Evolutionary conservation across 2,113 vertebrate species (phyloP), one percentile per base, ranked within the genome.

Genomic region (Carassius carassius): DNA sequence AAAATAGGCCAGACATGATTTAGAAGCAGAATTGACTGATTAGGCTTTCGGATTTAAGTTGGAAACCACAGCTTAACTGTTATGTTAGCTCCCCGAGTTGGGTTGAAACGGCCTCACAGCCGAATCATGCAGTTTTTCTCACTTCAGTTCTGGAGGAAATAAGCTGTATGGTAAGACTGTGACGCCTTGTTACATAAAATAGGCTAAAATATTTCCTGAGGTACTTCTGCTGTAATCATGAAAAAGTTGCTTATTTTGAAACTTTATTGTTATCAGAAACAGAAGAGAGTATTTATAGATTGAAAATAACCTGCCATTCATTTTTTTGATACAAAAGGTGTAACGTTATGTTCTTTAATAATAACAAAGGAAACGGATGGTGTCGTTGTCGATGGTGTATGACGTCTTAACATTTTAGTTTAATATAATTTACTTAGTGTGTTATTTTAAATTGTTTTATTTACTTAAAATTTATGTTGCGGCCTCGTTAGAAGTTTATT

Each of bases 131-230:
- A 6, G 25, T 19, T 32, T 47, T 41, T 47, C 16, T 44, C 14
- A 65, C 60, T 80, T 80, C 78, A 11, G 37, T 29, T 29, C 44
- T 29, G 58, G 23, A 69, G 79, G 63, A 70, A 81, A 54, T 54
- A 47, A 29, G 3, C 25, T 51, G n/a, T 69, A 25, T 81, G 79
- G 79, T 81, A 70, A 81, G 79, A 70, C 10, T 54, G 41, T 12
- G 25, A 19, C 54, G 7, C 10, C 41, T 44, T 35, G 3, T 49
- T 25, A 14, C 12, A 3, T 49, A 49, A 4, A 4, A 49, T 14
- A 41, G 9, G 19, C 10, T 11, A 41, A 41, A 16, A 21, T 0
- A 41, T n/a, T 21, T 44, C n/a, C 9, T 25, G 0, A 49, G 37
- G 41, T 44, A 44, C 41, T 44, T 44, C 41, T 44, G 41, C 41